A percentile compares a stretch with the other conserved stretches of the same genome.
Evolutionary conservation across 2,888 invertebrate species (phyloP).

Genomic region (Alentia gelatinosa): DNA sequence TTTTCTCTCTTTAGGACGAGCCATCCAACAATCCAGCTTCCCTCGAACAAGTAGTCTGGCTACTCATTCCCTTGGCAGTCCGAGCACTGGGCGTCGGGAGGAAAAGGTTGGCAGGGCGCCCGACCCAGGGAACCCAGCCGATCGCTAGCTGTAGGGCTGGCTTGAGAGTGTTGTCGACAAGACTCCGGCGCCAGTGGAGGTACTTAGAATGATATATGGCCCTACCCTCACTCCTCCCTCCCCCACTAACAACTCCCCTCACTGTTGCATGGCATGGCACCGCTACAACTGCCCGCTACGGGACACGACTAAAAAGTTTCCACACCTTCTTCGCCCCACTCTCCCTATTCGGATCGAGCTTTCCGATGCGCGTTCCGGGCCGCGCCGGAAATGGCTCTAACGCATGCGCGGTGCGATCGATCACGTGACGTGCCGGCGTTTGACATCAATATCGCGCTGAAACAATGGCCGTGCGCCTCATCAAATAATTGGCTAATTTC

Average conservation of each 20-base stretch:
- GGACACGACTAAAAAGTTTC: background rate
- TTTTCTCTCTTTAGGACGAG: background rate
- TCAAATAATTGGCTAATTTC: slow-evolving; percentile 53
- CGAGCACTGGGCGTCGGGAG: background rate
- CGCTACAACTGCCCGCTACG: background rate
- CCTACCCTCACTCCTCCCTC: background rate
- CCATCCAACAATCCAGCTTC: background rate
- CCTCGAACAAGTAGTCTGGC: background rate
- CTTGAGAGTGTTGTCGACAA: slow-evolving; percentile 45
- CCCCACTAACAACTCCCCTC: background rate
- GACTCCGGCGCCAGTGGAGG: slow-evolving; percentile 27
- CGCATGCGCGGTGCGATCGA: slow-evolving; percentile 41
- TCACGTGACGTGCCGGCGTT: slow-evolving; percentile 3
- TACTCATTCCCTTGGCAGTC: background rate
- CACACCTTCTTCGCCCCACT: background rate
- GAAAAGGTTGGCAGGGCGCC: background rate
- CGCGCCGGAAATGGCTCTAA: slow-evolving; percentile 39
- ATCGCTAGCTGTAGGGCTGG: slow-evolving; percentile 26
- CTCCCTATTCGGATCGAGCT: background rate
- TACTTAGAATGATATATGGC: slow-evolving; percentile 50
- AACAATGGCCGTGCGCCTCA: slow-evolving; percentile 32
- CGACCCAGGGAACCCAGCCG: background rate
- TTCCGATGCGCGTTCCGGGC: background rate
- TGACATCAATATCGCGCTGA: slow-evolving; percentile 43
- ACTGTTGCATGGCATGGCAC: background rate